phyloP scores from a whole-genome alignment of 2,113 vertebrate species.

The Chascanopsetta lugubris region DNA sequence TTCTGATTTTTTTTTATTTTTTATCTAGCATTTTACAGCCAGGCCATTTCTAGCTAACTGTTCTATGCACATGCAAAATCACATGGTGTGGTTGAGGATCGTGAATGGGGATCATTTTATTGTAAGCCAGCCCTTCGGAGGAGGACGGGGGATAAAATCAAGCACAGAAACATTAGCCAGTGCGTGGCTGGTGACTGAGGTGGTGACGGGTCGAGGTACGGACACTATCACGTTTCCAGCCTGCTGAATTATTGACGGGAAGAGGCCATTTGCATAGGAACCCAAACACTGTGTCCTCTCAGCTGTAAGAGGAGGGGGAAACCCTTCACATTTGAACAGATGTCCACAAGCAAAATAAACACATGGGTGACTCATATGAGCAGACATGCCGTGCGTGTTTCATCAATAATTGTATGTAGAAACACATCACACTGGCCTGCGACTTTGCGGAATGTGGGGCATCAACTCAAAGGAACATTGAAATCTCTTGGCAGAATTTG shows the following conservation, averaged over 20 bases:
- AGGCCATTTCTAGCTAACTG: not conserved
- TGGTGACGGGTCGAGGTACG: conserved; percentile 22
- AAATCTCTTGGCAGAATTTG: too few species aligned
- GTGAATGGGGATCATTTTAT: conserved; percentile 36
- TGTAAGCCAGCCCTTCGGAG: not conserved
- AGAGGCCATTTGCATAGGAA: conserved; percentile 76
- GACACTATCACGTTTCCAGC: conserved; percentile 49
- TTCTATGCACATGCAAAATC: conserved; percentile 42
- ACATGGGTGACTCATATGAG: not conserved
- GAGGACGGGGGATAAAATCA: not conserved
- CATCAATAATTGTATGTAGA: not conserved
- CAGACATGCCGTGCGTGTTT: not conserved
- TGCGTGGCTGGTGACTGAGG: conserved; percentile 2
- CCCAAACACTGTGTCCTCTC: conserved; percentile 72
- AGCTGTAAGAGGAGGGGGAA: not conserved
- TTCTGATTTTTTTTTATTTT: not conserved
- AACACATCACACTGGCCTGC: not conserved
- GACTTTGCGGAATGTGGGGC: not conserved
- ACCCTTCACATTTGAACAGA: not conserved
- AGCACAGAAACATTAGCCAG: conserved; percentile 1
- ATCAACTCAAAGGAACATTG: not conserved
- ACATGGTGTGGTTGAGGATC: conserved; percentile 38
- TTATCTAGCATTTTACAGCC: not conserved
- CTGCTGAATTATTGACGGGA: conserved; percentile 71
- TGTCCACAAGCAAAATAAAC: not conserved